Base-by-base conservation (phyloP, 1,140 invertebrate genomes). In the Parapsyche elsis region DNA sequence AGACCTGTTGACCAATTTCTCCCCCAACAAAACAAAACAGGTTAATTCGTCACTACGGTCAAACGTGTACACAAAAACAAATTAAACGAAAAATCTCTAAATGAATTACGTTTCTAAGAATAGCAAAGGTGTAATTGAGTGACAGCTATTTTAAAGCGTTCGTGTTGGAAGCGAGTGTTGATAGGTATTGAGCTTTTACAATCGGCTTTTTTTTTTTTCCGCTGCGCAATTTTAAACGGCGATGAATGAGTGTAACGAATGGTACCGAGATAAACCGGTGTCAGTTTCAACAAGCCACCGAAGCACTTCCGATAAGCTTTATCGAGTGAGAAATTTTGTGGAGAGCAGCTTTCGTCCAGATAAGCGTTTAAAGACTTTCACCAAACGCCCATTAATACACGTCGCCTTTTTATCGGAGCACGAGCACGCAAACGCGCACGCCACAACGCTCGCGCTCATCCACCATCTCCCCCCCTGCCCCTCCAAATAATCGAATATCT, bases 301-400 rank as follows among this genome's bases (percentile, higher is more conserved):
- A 67, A 67, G 64, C 24, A 30, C 64, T 26, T 14, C 64, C 26
- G 64, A 67, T 67, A 67, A 67, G 24, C 10, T 67, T 67, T 67
- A 67, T 67, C 64, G 64, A 67, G 64, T 67, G 64, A 67, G 64
- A 67, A 67, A 67, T 67, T 67, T 67, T 67, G 2, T 14, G 21
- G 64, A 67, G 64, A 67, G 64, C 64, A 67, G 64, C 64, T 67
- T 67, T 67, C 64, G 64, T 10, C 19, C 9, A 67, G 64, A 67
- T 67, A 67, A 67, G 64, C 64, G 64, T 23, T 67, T 67, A 67
- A 67, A 67, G 21, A 23, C 64, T 67, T 67, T 67, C 64, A 23
- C 21, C 64, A 67, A 67, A 1, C 23, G 23, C 64, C 30, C 64
- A 67, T 67, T 67, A 67, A 67, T 67, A 67, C 64, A 67, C 64